Evolutionary conservation across 2,888 invertebrate species (phyloP), one percentile per base, ranked within the genome.

Genomic region (Xanthorhoe designata): DNA sequence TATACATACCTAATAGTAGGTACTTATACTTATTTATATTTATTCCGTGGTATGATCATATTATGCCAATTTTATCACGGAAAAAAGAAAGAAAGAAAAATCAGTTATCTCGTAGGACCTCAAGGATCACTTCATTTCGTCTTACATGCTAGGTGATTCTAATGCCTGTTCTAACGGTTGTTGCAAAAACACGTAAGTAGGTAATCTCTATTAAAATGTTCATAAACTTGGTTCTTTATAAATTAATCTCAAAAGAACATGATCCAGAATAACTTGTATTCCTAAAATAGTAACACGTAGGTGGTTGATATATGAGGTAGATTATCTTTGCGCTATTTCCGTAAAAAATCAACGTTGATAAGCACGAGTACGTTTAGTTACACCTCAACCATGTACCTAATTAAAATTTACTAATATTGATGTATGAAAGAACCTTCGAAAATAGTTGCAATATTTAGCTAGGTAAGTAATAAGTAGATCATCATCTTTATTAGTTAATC

Each of bases 211-310:
- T 35, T 13, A 38, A 19, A 50, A 49, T 24, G 35, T 47, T 58
- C 35, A 4, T 29, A 29, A 47, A 18, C 13, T 47, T 54, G 17
- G 9, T 59, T 45, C 32, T 55, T 19, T 47, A 15, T 55, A 57
- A 64, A 66, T 60, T 68, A 52, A 45, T 58, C 53, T 63, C 55
- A 38, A 63, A 69, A 67, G 61, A 67, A 66, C 66, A 66, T 64
- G 59, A 45, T 54, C 67, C 54, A 69, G 52, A 72, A 69, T 72
- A 69, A 57, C 62, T 64, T 61, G n/a, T 38, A 35, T 50, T 57
- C 62, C 57, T 58, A 66, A 64, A 69, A 66, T 69, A 70, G 60
- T 42, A 67, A 63, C 59, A 69, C 58, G 67, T 70, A 66, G 66
- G 66, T 52, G 64, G 53, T 58, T 15, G 59, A 66, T 65, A 61